Conservation (phyloP, 1,140 invertebrate genomes). For the Copidosoma floridanum region DNA sequence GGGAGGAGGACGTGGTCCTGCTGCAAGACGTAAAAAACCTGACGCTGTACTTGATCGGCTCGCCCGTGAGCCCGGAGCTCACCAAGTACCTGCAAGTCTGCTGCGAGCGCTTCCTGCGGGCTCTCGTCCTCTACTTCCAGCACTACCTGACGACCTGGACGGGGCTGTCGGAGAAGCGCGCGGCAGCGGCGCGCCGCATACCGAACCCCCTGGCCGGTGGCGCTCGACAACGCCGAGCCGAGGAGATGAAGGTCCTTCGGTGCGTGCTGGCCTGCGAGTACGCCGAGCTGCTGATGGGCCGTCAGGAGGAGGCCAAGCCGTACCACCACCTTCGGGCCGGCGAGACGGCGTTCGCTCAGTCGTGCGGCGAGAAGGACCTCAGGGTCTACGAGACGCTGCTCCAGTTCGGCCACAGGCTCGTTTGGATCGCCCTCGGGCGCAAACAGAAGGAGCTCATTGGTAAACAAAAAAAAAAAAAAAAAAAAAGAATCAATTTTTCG, state of each 20-base stretch:
- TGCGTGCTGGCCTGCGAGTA: constrained; percentile 63
- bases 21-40: constrained; percentile 68
- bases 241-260: constrained; percentile 61
- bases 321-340: constrained; percentile 62
- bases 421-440: constrained; percentile 64
- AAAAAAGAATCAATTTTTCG: too few species aligned
- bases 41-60: constrained; percentile 58
- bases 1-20: constrained; percentile 54
- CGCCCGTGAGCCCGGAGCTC: constrained; percentile 58
- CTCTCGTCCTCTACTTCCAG: constrained; percentile 63
- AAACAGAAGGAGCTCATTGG: constrained; percentile 61
- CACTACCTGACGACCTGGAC: constrained; percentile 63
- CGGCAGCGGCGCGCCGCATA: constrained; percentile 59
- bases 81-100: constrained; percentile 64
- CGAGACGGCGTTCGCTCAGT: constrained; percentile 51
- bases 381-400: constrained; percentile 61
- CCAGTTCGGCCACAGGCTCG: constrained; percentile 59
- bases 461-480: too few species aligned
- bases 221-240: constrained; percentile 55
- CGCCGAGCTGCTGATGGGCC: constrained; percentile 58
- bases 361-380: constrained; percentile 62
- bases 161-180: constrained; percentile 56
- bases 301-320: constrained; percentile 48
- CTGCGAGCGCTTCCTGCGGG: constrained; percentile 65
- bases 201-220: constrained; percentile 60